phyloP scores from a whole-genome alignment of 2,888 invertebrate genomes.

The Amphipoea lucens region DNA sequence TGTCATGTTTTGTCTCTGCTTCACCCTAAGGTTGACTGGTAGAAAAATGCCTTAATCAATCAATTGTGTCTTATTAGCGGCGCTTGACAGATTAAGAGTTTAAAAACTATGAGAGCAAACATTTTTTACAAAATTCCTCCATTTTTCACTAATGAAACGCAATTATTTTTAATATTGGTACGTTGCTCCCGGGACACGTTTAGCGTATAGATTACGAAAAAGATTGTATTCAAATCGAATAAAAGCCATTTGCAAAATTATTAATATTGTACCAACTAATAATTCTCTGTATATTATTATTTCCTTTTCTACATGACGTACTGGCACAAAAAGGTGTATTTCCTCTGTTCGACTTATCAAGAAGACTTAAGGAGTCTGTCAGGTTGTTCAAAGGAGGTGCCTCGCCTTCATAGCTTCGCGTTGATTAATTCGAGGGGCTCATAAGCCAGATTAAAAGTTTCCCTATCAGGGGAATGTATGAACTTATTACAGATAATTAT shows the following conservation, averaged over 20 bases:
- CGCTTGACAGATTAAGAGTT: no score
- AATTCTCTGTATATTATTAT: slow-evolving; percentile 21
- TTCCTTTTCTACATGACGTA: background rate
- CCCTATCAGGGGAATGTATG: slow-evolving; percentile 78
- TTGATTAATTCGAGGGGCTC: slow-evolving; percentile 76
- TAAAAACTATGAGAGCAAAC: no score
- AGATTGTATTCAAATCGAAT: background rate
- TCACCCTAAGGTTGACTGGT: background rate
- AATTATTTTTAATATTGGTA: background rate
- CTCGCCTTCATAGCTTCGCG: slow-evolving; percentile 59
- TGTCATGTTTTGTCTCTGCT: background rate
- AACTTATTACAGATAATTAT: slow-evolving; percentile 79
- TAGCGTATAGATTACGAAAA: background rate
- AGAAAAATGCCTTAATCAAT: background rate
- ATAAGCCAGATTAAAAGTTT: slow-evolving; percentile 83
- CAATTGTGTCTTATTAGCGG: no score
- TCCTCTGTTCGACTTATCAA: slow-evolving; percentile 44
- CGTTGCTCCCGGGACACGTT: background rate
- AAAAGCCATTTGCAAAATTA: background rate
- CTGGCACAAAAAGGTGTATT: slow-evolving; percentile 41
- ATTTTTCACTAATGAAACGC: background rate
- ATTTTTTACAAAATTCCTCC: background rate
- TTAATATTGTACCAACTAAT: background rate
- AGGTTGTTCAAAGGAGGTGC: slow-evolving; percentile 64
- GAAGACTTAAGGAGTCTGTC: slow-evolving; percentile 66